Evolutionary conservation across 2,113 vertebrate genomes (phyloP).

Genomic region (Spea bombifrons): DNA sequence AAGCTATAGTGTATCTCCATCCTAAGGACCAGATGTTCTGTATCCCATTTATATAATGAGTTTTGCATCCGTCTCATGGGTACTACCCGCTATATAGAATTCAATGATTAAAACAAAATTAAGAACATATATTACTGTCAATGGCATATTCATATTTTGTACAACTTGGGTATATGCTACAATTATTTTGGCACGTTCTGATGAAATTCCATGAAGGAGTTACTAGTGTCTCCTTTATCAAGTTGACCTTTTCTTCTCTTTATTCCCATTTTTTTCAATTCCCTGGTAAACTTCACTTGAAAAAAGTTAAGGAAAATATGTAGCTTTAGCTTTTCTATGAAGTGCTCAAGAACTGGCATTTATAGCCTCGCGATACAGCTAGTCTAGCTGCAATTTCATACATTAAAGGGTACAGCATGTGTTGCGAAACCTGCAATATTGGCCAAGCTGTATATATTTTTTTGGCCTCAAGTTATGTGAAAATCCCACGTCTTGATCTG

Average conservation of each 20-base stretch:
- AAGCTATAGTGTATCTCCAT: no score
- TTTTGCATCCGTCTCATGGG: no score
- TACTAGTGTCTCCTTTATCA: no score
- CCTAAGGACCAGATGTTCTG: no score
- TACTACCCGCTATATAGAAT: no score
- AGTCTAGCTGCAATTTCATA: constrained; percentile 41
- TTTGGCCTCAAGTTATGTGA: constrained; percentile 46
- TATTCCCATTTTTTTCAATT: constrained; percentile 42
- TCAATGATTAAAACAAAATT: no score
- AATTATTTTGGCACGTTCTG: no score
- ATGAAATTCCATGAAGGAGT: no score
- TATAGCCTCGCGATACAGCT: constrained; percentile 28
- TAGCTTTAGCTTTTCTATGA: constrained; percentile 20
- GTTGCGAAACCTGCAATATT: constrained; percentile 38
- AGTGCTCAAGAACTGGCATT: constrained; percentile 38
- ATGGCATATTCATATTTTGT: no score
- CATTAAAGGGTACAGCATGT: constrained; percentile 46
- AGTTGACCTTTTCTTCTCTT: constrained; percentile 27
- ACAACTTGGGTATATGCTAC: no score
- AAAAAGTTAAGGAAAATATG: constrained; percentile 33
- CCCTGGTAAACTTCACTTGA: constrained; percentile 47
- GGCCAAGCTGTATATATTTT: constrained; percentile 34
- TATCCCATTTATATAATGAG: no score
- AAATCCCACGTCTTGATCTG: constrained; percentile 39
- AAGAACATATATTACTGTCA: no score